Evolutionary conservation across 1,140 invertebrate species (phyloP).

Genomic region (Zaprionus vittiger): DNA sequence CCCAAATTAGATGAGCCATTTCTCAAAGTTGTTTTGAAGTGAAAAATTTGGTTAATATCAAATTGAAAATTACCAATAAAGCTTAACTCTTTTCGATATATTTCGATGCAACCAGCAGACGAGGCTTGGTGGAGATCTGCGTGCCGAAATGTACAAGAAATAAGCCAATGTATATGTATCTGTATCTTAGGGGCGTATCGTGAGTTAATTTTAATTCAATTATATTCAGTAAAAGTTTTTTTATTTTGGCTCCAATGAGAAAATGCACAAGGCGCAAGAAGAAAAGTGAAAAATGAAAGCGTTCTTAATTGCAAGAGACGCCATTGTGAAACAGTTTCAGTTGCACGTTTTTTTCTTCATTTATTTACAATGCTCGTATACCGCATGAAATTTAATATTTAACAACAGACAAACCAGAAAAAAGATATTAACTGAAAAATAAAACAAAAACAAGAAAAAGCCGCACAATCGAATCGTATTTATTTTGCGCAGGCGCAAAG

Average conservation of each 20-base stretch:
- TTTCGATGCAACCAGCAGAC: background rate
- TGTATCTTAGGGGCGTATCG: constrained; percentile 25
- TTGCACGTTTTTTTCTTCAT: constrained; percentile 20
- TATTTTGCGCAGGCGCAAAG: constrained; percentile 66
- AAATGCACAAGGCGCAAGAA: constrained; percentile 32
- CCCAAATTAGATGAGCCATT: constrained; percentile 41
- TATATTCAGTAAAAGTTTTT: constrained; percentile 77
- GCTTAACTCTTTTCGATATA: background rate
- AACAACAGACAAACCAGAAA: constrained; percentile 37
- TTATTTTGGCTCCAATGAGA: constrained; percentile 58
- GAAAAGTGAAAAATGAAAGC: constrained; percentile 77
- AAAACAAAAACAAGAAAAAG: constrained; percentile 20
- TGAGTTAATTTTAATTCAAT: constrained; percentile 74
- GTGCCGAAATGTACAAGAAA: constrained; percentile 25
- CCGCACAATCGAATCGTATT: constrained; percentile 64
- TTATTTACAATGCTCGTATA: constrained; percentile 46
- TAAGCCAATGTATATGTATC: constrained; percentile 10
- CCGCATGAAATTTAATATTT: constrained; percentile 50
- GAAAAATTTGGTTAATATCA: constrained; percentile 2
- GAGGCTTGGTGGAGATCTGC: constrained; percentile 17
- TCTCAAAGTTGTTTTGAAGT: constrained; percentile 10
- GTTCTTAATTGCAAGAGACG: constrained; percentile 74
- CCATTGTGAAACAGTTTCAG: constrained; percentile 53
- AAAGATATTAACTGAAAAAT: background rate
- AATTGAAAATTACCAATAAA: background rate